phyloP scores from a whole-genome alignment of 2,888 invertebrate genomes.

The Eupithecia inturbata region DNA sequence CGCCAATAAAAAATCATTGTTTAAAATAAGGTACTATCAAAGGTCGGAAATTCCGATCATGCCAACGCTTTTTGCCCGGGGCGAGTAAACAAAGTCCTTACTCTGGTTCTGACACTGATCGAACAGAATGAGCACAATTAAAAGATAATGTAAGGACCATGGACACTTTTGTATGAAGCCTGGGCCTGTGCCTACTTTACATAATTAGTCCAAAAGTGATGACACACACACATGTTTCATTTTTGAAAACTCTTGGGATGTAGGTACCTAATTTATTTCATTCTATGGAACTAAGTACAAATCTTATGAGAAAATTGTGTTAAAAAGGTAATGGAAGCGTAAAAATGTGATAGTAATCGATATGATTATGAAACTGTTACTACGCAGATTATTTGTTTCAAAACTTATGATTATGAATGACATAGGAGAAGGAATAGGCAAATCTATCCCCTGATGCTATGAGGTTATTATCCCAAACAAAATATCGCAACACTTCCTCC shows the following conservation, averaged over 20 bases:
- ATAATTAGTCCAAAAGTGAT: not conserved
- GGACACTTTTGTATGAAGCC: not conserved
- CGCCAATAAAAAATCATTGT: conserved; percentile 53
- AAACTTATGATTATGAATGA: no score
- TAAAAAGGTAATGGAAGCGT: no score
- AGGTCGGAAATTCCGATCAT: conserved; percentile 55
- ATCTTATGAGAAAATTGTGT: no score
- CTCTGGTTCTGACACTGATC: conserved; percentile 32
- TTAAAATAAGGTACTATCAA: conserved; percentile 35
- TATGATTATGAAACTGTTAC: no score
- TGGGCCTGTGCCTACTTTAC: not conserved
- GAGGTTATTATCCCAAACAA: no score
- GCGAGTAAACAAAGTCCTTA: conserved; percentile 26
- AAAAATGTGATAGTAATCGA: no score
- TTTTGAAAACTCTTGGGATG: not conserved
- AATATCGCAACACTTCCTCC: no score
- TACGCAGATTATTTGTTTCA: no score
- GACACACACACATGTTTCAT: not conserved
- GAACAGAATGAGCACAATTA: not conserved
- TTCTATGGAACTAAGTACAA: no score
- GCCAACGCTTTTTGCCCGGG: conserved; percentile 50
- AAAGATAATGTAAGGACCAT: not conserved
- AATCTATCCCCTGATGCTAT: no score
- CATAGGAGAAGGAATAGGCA: no score
- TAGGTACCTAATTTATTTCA: no score